A percentile compares a stretch with the other conserved stretches of the same genome.
Evolutionary conservation across 2,113 vertebrate genomes (phyloP).

Genomic region (Podarcis cretensis): DNA sequence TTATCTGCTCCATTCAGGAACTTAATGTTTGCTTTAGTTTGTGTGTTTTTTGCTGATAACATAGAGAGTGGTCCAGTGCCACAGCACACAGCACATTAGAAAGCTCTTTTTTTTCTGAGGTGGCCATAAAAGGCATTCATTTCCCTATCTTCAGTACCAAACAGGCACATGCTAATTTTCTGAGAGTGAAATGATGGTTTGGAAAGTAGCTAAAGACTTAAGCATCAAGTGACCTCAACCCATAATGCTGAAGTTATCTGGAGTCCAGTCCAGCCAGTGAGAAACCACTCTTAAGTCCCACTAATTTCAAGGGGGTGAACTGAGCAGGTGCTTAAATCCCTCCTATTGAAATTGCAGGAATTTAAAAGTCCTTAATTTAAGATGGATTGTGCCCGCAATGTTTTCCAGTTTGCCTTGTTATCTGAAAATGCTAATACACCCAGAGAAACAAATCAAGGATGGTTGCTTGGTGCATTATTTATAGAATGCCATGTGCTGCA

Average conservation of each 20-base stretch:
- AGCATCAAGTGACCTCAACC: slow-evolving; percentile 22
- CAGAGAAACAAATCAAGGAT: slow-evolving; percentile 36
- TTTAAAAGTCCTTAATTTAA: neutral
- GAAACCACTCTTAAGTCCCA: neutral
- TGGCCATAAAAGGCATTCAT: slow-evolving; percentile 34
- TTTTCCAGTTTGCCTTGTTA: neutral
- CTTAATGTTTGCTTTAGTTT: slow-evolving; percentile 7
- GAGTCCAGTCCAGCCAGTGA: neutral
- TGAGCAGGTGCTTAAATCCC: neutral
- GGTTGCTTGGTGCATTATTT: too few relatives aligned
- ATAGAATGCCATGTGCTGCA: neutral
- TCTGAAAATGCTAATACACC: neutral
- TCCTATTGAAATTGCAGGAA: neutral
- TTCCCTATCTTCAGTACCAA: slow-evolving; percentile 10
- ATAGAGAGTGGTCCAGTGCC: neutral
- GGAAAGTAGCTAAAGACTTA: slow-evolving; percentile 17
- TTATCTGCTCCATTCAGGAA: neutral
- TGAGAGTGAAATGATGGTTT: neutral
- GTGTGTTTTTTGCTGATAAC: neutral
- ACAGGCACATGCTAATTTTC: slow-evolving; percentile 13
- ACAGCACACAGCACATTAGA: neutral
- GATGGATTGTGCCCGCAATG: neutral
- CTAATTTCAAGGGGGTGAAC: neutral
- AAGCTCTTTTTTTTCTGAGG: slow-evolving; percentile 4
- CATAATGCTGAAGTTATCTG: slow-evolving; percentile 6